Evolutionary conservation across 1,140 invertebrate species (phyloP).

Genomic region (Aphelenchoides fujianensis): DNA sequence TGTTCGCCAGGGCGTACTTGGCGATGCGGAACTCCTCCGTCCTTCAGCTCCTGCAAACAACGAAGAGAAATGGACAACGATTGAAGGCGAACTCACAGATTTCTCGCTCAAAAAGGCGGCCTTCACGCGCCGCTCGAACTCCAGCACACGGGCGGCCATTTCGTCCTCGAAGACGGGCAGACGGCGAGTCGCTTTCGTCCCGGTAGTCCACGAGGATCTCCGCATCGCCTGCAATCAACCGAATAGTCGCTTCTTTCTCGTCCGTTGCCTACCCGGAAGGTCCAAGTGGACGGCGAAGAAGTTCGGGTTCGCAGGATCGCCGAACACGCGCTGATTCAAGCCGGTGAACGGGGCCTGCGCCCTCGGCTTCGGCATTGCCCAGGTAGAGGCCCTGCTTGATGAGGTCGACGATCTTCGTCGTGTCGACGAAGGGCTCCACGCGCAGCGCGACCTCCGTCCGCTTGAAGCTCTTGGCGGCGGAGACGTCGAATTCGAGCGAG

Average conservation of each 20-base stretch:
- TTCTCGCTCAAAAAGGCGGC: constrained; percentile 22
- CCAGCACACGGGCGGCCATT: not conserved
- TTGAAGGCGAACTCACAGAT: not conserved
- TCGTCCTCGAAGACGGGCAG: constrained; percentile 14
- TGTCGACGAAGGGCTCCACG: not conserved
- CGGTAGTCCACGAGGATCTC: not conserved
- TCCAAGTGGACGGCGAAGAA: constrained; percentile 29
- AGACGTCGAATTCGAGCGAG: constrained; percentile 18
- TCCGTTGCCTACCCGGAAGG: constrained; percentile 27
- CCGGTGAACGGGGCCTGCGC: not conserved
- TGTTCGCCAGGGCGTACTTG: constrained; percentile 82
- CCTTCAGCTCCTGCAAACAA: not conserved
- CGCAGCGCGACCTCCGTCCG: not conserved
- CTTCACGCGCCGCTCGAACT: constrained; percentile 9
- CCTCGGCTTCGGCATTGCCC: not conserved
- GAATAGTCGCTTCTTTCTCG: constrained; percentile 68
- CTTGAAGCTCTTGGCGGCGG: constrained; percentile 8
- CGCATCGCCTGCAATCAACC: constrained; percentile 7
- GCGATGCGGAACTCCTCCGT: constrained; percentile 62
- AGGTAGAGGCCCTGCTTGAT: not conserved
- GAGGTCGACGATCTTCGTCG: not conserved
- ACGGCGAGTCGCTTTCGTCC: not conserved
- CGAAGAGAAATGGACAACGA: not conserved
- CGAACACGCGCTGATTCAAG: constrained; percentile 12
- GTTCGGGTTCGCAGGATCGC: constrained; percentile 14